Conservation (phyloP, 1,140 invertebrate species). For the Choristoneura fumiferana region DNA sequence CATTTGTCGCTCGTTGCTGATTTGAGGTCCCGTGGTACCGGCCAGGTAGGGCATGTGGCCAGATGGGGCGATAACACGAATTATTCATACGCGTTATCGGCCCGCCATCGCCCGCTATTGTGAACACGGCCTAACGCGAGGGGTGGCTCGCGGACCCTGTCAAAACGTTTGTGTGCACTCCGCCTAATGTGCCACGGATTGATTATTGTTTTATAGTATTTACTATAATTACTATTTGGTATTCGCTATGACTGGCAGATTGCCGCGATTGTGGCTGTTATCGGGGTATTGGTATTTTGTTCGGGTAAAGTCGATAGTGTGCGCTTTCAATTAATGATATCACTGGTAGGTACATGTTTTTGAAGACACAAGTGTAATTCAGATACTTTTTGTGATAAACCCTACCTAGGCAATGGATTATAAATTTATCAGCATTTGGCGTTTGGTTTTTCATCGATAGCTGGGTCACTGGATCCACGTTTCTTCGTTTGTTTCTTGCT, state of each 20-base stretch:
- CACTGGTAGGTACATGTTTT: too few relatives aligned
- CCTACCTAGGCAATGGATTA: too few relatives aligned
- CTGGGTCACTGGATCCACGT: too few relatives aligned
- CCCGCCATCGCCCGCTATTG: constrained; percentile 67
- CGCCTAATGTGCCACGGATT: constrained; percentile 58
- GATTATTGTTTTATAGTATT: constrained; percentile 59
- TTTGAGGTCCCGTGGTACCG: constrained; percentile 55
- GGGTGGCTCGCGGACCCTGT: constrained; percentile 66
- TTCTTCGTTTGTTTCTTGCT: too few relatives aligned
- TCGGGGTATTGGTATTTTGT: too few relatives aligned
- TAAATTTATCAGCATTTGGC: too few relatives aligned
- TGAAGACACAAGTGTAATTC: too few relatives aligned
- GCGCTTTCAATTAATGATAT: too few relatives aligned
- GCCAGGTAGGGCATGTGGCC: constrained; percentile 75
- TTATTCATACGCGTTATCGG: constrained; percentile 76
- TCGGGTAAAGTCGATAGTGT: too few relatives aligned
- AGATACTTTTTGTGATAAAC: too few relatives aligned
- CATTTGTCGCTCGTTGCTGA: constrained; percentile 19
- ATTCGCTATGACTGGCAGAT: constrained; percentile 20
- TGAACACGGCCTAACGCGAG: constrained; percentile 55
- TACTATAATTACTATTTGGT: constrained; percentile 18
- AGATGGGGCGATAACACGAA: constrained; percentile 74
- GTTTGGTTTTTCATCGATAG: too few relatives aligned
- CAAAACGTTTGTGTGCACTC: constrained; percentile 61
- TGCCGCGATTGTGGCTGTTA: neutral